Percentiles rank a stretch among this genome's conserved stretches.
phyloP scores from a whole-genome alignment of 2,113 vertebrate genomes.

The Bubalus kerabau region DNA sequence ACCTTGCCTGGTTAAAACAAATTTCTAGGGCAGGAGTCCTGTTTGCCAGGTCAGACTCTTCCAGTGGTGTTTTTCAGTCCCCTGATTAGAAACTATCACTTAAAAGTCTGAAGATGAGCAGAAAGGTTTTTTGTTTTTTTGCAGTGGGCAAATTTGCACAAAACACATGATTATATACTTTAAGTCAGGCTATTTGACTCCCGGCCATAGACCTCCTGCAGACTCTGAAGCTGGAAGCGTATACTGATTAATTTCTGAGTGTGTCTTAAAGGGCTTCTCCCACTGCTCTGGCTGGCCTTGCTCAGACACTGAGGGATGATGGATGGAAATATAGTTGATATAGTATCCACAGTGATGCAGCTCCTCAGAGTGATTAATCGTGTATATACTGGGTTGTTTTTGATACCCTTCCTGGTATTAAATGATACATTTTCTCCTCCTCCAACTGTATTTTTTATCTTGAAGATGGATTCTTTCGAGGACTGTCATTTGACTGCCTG shows the following conservation, averaged over 20 bases:
- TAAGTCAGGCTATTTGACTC: background rate
- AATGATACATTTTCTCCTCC: slow-evolving; percentile 54
- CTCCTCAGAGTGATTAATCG: slow-evolving; percentile 46
- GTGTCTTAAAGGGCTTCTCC: background rate
- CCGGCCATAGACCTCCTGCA: background rate
- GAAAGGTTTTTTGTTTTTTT: background rate
- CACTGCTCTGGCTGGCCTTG: background rate
- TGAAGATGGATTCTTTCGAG: background rate
- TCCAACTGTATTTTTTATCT: slow-evolving; percentile 36
- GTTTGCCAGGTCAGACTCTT: background rate
- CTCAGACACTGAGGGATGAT: background rate
- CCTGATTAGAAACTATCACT: background rate
- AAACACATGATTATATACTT: slow-evolving; percentile 11
- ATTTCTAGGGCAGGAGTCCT: background rate
- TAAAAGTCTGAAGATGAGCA: background rate
- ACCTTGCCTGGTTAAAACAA: background rate
- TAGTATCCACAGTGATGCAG: background rate
- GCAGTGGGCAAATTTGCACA: background rate
- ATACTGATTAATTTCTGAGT: slow-evolving; percentile 56
- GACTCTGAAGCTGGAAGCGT: background rate
- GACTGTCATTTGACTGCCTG: background rate
- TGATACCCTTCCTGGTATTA: slow-evolving; percentile 39
- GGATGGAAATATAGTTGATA: background rate
- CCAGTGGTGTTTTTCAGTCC: background rate
- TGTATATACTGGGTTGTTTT: slow-evolving; percentile 25